phyloP scores from a whole-genome alignment of 35 echinoderm and acorn worm genomes.

The Ophiothrix spiculata region DNA sequence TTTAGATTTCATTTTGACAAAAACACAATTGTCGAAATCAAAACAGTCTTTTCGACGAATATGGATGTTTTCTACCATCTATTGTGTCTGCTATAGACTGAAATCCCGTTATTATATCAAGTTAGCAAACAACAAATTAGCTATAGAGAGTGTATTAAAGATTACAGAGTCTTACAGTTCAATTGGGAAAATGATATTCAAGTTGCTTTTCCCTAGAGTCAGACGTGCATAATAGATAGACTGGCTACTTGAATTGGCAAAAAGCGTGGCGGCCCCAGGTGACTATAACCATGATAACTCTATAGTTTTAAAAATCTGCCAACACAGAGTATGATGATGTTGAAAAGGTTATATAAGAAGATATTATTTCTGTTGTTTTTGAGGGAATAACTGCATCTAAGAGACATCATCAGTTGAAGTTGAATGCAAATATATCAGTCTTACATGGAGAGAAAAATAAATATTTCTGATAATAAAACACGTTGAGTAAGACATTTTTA shows the following conservation, averaged over 20 bases:
- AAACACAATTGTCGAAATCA: background rate
- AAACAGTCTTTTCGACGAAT: background rate
- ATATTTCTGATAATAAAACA: too few species aligned
- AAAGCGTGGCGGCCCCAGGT: background rate
- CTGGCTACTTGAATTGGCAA: background rate
- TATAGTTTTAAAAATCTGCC: too few species aligned
- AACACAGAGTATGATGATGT: too few species aligned
- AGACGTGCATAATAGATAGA: background rate
- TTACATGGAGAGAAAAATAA: too few species aligned
- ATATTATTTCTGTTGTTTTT: too few species aligned
- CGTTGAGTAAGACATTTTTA: too few species aligned
- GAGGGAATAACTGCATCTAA: too few species aligned
- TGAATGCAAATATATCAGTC: too few species aligned
- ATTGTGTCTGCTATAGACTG: background rate
- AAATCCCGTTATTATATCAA: slow-evolving; percentile 5
- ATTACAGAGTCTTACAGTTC: background rate
- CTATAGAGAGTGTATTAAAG: background rate
- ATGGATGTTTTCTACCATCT: background rate
- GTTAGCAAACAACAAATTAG: background rate
- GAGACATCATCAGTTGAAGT: too few species aligned
- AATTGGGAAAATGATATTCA: background rate
- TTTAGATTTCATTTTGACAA: background rate
- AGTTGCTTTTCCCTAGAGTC: background rate
- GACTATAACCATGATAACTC: too few species aligned
- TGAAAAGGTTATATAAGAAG: too few species aligned